Evolutionary conservation across 2,797 vertebrate species (phyloP), one percentile per base, ranked within the genome.

Genomic region (Microhierax caerulescens): DNA sequence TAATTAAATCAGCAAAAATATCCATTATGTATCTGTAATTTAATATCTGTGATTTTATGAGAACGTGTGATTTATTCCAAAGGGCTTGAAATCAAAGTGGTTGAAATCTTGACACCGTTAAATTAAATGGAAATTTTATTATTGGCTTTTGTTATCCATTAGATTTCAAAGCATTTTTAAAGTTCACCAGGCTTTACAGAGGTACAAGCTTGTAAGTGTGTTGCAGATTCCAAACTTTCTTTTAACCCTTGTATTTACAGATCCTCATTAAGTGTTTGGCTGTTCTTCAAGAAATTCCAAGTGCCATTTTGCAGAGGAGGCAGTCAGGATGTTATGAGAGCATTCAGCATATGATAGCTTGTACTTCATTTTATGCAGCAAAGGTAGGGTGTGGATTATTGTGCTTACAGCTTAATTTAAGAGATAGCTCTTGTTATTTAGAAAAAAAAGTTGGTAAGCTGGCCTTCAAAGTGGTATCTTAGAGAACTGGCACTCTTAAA

Each of bases 311-410:
- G 94, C 98, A 98, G 59, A 99, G 95, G 94, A 98, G 97, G 79
- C 68, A 97, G 19, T 61, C 78, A 91, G 91, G 90, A 47, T 97
- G 97, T 82, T 97, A 98, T 54, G 98, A 99, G 91, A 98, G 98
- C 32, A 83, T 99, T 24, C 98, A 99, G 89, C 99, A 99, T 93
- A 99, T 99, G 99, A 98, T 99, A 88, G 99, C 99, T 81, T 99
- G 99, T 95, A 98, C 98, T 67, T 98, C 99, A 60, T 98, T 98
- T 98, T 99, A 99, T 94, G 93, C 99, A 74, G 98, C 98, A 87
- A 99, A 99, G 99, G 99, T 99, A 98, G 81, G 82, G 12, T 88
- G 48, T 85, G 53, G 79, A 57, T 89, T 89, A 75, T 88, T 90
- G 15, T 90, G 51, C 77, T 85, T 88, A 67, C 7, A 53, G 18